phyloP scores from a whole-genome alignment of 2,888 invertebrate species.

The Esperia sulphurella region DNA sequence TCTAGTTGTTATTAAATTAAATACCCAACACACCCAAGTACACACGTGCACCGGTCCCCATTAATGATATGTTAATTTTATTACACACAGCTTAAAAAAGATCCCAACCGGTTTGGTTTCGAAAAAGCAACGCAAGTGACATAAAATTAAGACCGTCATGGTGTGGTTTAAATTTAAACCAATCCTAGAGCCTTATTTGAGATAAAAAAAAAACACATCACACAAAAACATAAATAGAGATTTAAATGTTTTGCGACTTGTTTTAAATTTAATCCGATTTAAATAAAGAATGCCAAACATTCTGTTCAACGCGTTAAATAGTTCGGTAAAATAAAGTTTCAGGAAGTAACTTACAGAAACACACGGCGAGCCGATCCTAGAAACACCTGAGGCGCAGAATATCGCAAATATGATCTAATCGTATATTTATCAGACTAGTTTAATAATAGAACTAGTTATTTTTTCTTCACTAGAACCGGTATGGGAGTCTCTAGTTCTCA shows the following conservation, averaged over 20 bases:
- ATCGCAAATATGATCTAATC: constrained; percentile 31
- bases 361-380: constrained; percentile 43
- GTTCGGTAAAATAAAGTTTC: constrained; percentile 10
- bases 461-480: constrained; percentile 31
- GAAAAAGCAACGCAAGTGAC: constrained; percentile 66
- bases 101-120: constrained; percentile 69
- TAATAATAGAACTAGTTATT: constrained; percentile 32
- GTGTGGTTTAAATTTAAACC: background rate
- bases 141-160: constrained; percentile 63
- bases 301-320: background rate
- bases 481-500: constrained; percentile 28
- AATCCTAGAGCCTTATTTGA: background rate
- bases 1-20: constrained; percentile 20
- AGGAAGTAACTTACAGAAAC: constrained; percentile 51
- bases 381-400: constrained; percentile 46
- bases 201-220: background rate
- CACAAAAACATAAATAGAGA: background rate
- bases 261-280: background rate
- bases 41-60: constrained; percentile 55
- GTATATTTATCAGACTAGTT: constrained; percentile 12
- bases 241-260: background rate
- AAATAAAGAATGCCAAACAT: background rate
- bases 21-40: constrained; percentile 16
- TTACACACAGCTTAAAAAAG: constrained; percentile 65
- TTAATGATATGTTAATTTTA: constrained; percentile 73